phyloP scores from a whole-genome alignment of 2,113 vertebrate species.

The Ceratotherium simum region DNA sequence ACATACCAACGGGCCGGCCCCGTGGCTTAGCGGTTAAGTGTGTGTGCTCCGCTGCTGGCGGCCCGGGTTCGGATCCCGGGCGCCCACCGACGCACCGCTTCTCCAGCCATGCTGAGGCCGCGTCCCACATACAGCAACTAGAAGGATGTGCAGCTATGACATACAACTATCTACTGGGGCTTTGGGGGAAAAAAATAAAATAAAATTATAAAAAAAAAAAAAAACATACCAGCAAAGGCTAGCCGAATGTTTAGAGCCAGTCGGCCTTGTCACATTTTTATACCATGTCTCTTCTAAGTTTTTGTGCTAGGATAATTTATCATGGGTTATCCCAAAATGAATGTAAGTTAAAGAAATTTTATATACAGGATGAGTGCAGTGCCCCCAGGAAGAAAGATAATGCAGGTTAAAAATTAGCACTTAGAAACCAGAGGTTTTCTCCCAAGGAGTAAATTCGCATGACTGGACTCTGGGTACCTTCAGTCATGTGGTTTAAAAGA shows the following conservation, averaged over 20 bases:
- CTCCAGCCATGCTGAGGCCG: no score
- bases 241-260: background rate
- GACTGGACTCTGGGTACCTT: background rate
- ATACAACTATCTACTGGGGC: no score
- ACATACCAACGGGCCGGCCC: no score
- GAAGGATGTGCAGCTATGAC: no score
- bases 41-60: no score
- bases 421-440: background rate
- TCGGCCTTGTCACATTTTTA: fast-evolving
- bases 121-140: no score
- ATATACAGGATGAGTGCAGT: background rate
- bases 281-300: background rate
- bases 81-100: no score
- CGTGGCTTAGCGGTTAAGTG: no score
- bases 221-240: background rate
- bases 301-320: background rate
- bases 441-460: background rate
- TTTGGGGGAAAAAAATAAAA: no score
- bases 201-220: no score
- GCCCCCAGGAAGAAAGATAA: background rate
- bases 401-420: background rate
- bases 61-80: no score
- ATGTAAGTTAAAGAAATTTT: background rate
- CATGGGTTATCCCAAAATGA: background rate
- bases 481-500: background rate